phyloP scores from a whole-genome alignment of 1,140 invertebrate species.

The Zaprionus kolodkinae region DNA sequence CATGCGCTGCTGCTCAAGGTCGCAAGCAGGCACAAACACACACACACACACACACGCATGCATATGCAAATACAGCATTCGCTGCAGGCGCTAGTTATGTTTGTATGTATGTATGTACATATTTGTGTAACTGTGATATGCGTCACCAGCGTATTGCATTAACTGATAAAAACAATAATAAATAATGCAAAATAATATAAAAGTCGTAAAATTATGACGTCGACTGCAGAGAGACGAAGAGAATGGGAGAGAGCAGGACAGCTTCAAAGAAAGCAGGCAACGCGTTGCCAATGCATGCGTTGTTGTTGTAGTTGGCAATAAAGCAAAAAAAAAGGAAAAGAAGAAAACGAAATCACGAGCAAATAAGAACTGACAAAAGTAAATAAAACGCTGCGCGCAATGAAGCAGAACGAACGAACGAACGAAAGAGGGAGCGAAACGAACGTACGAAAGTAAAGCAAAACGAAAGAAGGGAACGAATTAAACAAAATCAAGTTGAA shows the following conservation, averaged over 20 bases:
- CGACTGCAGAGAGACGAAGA: constrained; percentile 8
- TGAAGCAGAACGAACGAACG: constrained; percentile 21
- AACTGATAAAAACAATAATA: constrained; percentile 68
- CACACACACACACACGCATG: not conserved
- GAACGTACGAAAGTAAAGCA: constrained; percentile 29
- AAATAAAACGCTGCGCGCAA: constrained; percentile 25
- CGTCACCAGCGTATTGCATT: constrained; percentile 34
- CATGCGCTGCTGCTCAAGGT: constrained; percentile 64
- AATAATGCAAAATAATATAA: not conserved
- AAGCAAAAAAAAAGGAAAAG: constrained; percentile 32
- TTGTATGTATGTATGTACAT: no score
- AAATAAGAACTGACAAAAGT: constrained; percentile 62
- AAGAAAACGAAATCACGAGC: constrained; percentile 65
- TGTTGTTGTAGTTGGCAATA: constrained; percentile 29
- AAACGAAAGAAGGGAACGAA: constrained; percentile 41
- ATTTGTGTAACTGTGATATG: constrained; percentile 24
- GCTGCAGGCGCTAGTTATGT: not conserved
- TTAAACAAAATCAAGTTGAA: constrained; percentile 73
- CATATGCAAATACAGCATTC: not conserved
- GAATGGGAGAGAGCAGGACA: constrained; percentile 2
- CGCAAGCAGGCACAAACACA: constrained; percentile 8
- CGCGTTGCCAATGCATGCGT: constrained; percentile 44
- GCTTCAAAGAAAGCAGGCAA: constrained; percentile 50
- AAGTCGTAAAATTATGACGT: constrained; percentile 36
- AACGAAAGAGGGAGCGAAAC: not conserved